Evolutionary conservation across 2,797 vertebrate species (phyloP).

Genomic region (Anabas testudineus): DNA sequence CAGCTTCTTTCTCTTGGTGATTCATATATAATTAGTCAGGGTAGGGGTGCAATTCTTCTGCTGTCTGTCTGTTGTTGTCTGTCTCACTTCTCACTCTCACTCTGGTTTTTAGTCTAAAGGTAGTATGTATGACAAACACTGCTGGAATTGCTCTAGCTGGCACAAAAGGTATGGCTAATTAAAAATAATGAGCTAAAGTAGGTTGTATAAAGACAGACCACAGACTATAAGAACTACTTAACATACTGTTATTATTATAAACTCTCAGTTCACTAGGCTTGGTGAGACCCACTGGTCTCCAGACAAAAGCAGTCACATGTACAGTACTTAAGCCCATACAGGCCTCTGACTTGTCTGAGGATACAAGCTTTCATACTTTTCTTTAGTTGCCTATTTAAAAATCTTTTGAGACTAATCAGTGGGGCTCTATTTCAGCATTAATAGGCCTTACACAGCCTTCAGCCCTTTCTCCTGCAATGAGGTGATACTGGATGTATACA

Average conservation of each 20-base stretch:
- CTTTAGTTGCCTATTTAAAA: background rate
- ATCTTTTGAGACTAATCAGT: no score
- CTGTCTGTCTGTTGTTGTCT: slow-evolving; percentile 55
- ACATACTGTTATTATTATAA: background rate
- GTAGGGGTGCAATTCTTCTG: slow-evolving; percentile 32
- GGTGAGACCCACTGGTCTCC: background rate
- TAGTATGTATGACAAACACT: background rate
- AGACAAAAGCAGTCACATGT: background rate
- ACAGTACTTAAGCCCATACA: background rate
- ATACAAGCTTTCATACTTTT: background rate
- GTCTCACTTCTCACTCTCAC: slow-evolving; percentile 38
- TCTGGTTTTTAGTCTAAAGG: slow-evolving; percentile 26
- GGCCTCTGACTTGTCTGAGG: background rate
- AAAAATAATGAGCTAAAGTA: slow-evolving; percentile 16
- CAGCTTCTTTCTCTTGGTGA: slow-evolving; percentile 50
- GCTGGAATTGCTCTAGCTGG: slow-evolving; percentile 8
- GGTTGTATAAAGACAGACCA: background rate
- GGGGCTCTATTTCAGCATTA: no score
- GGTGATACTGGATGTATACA: no score
- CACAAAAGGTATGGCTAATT: slow-evolving; percentile 24
- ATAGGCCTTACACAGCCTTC: no score
- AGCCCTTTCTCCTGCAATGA: no score
- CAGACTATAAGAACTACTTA: background rate
- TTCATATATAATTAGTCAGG: slow-evolving; percentile 64
- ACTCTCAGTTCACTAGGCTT: background rate